These are phyloP conservation scores for Distichodus sexfasciatus DNA, from an alignment of 2,797 vertebrate genomes.

Conservation along the genomic window DNA sequence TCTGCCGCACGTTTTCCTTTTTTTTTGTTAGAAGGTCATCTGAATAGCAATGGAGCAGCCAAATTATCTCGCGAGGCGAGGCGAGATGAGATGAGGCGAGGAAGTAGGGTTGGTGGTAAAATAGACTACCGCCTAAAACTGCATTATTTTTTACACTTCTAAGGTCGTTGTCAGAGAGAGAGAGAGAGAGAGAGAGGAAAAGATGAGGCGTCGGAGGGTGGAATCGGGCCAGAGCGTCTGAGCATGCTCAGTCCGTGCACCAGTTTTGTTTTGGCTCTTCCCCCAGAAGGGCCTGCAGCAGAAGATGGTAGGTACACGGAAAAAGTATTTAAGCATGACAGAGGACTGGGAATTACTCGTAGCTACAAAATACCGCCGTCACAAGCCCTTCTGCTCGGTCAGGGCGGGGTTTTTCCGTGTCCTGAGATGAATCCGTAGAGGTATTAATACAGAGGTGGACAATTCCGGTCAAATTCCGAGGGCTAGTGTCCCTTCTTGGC, in stretches of 20 bases:
- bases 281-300: conserved; percentile 59
- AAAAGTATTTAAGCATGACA: conserved; percentile 68
- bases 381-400: conserved; percentile 59
- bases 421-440: conserved; percentile 67
- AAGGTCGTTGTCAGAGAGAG: no score
- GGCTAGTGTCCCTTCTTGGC: no score
- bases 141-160: conserved; percentile 61
- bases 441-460: conserved; percentile 66
- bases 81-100: conserved; percentile 29
- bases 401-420: conserved; percentile 54
- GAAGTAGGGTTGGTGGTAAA: conserved; percentile 45
- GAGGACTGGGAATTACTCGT: conserved; percentile 62
- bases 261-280: conserved; percentile 48
- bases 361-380: conserved; percentile 60
- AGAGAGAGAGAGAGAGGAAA: no score
- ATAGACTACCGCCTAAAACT: conserved; percentile 53
- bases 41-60: conserved; percentile 15
- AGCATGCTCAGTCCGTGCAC: conserved; percentile 54
- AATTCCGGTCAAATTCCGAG: no score
- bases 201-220: neutral
- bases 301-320: conserved; percentile 57
- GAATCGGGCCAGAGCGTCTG: conserved; percentile 49
- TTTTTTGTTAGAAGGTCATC: conserved; percentile 6
- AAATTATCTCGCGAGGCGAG: conserved; percentile 21
- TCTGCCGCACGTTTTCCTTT: neutral